Conservation (phyloP, 2,113 vertebrate genomes). For the Melanostigma gelatinosum region DNA sequence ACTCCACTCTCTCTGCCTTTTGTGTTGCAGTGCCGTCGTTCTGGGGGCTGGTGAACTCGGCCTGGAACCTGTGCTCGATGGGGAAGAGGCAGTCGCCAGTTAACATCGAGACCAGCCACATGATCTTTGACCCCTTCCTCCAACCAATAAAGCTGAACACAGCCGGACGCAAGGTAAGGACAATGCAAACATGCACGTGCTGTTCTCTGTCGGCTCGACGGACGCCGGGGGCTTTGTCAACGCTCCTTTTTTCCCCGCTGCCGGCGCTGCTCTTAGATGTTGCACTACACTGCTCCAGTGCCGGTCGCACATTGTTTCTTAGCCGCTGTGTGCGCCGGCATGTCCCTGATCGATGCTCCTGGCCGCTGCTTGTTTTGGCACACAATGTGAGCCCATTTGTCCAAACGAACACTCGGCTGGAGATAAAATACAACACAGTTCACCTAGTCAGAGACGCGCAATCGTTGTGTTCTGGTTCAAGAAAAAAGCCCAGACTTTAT, state of each 20-base stretch:
- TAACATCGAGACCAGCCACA: conserved; percentile 99
- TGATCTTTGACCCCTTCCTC: conserved; percentile 99
- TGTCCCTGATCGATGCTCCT: conserved; percentile 41
- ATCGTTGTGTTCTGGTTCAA: conserved; percentile 19
- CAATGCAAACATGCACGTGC: not conserved
- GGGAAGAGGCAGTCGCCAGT: conserved; percentile 98
- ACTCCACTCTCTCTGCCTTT: conserved; percentile 12
- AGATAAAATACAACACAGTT: conserved; percentile 42
- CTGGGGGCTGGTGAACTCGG: conserved; percentile 99
- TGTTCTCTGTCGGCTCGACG: conserved; percentile 1
- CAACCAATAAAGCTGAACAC: conserved; percentile 96
- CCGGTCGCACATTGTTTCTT: not conserved
- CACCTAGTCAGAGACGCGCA: conserved; percentile 32
- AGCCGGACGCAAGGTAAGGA: conserved; percentile 93
- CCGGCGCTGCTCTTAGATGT: not conserved
- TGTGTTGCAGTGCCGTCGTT: conserved; percentile 93
- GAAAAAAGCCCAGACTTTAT: conserved; percentile 27
- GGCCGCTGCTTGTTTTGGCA: conserved; percentile 23
- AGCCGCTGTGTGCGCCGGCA: conserved; percentile 15
- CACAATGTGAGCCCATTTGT: conserved; percentile 49
- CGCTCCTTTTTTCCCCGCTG: not conserved
- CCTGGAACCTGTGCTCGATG: conserved; percentile 98
- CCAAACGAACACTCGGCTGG: not conserved
- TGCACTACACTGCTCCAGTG: not conserved
- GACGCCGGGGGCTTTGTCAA: conserved; percentile 20